phyloP scores from a whole-genome alignment of 2,797 vertebrate species.

The Lepus oiostolus region DNA sequence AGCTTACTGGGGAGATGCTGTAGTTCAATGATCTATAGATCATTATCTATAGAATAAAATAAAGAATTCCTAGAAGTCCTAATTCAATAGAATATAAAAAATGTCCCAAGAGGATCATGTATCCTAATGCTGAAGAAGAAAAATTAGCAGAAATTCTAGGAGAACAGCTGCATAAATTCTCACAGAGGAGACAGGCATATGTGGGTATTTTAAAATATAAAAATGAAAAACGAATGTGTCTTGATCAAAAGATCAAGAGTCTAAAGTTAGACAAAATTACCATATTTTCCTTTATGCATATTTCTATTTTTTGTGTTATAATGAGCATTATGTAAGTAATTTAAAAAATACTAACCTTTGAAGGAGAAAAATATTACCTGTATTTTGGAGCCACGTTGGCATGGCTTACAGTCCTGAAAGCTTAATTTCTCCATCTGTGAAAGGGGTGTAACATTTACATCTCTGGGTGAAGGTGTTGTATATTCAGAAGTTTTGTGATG shows the following conservation, averaged over 20 bases:
- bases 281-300: neutral
- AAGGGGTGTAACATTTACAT: neutral
- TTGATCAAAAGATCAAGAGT: neutral
- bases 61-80: conserved; percentile 6
- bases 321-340: neutral
- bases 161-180: neutral
- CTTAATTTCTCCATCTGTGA: neutral
- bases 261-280: neutral
- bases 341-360: conserved; percentile 19
- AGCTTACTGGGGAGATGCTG: neutral
- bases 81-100: neutral
- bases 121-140: too few relatives aligned
- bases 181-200: neutral
- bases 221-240: neutral
- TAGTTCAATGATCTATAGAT: neutral
- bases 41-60: conserved; percentile 32
- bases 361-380: neutral
- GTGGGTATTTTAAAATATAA: neutral
- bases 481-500: conserved; percentile 11
- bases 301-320: neutral
- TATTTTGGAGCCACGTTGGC: neutral
- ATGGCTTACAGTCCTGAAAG: neutral
- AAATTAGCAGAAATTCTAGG: too few relatives aligned
- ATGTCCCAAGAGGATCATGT: too few relatives aligned
- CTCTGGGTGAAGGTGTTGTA: neutral